Conservation (phyloP, 2,888 invertebrate species). For the Cheilosia pagana region DNA sequence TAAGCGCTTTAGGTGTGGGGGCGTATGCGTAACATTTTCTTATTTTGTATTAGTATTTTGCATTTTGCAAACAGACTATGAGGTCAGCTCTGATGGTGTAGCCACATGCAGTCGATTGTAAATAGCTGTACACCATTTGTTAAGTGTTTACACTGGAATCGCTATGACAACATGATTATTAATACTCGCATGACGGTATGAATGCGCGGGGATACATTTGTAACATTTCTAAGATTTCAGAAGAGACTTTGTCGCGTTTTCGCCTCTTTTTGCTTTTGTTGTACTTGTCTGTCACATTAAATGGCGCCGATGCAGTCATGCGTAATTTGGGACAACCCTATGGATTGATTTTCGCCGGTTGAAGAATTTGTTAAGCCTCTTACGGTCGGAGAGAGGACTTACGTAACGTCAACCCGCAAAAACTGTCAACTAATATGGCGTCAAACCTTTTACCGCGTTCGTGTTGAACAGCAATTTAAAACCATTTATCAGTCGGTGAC, state of each 20-base stretch:
- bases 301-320: constrained; percentile 42
- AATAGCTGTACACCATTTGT: background rate
- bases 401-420: no score
- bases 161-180: constrained; percentile 16
- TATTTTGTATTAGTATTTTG: background rate
- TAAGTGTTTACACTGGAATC: constrained; percentile 11
- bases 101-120: background rate
- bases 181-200: constrained; percentile 10
- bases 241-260: constrained; percentile 10
- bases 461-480: no score
- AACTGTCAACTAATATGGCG: no score
- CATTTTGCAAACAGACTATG: constrained; percentile 4
- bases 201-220: background rate
- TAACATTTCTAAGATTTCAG: constrained; percentile 61
- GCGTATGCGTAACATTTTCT: constrained; percentile 53
- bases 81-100: constrained; percentile 22
- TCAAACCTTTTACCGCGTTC: background rate
- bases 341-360: constrained; percentile 32
- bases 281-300: background rate
- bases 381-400: background rate
- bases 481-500: no score
- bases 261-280: background rate
- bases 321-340: constrained; percentile 58
- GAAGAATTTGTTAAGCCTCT: constrained; percentile 28
- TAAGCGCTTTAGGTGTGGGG: constrained; percentile 30